Evolutionary conservation across 2,797 vertebrate genomes (phyloP), one percentile per base, ranked within the genome.

Genomic region (Dendrocincla fuliginosa): DNA sequence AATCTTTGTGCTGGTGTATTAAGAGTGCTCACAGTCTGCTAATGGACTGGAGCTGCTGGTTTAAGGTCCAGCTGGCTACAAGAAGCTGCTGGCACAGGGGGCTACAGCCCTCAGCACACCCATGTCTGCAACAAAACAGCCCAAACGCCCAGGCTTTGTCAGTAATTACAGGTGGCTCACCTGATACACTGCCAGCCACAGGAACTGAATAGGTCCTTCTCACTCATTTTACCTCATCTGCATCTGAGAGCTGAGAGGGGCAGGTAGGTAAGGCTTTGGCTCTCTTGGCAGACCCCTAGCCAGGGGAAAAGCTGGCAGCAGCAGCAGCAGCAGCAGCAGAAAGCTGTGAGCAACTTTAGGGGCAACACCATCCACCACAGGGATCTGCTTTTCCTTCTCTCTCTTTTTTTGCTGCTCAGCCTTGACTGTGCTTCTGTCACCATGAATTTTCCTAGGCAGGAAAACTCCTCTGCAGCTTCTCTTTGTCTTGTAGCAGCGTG

Each of bases 231-330:
- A n/a, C 49, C 7, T 74, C 53, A 59, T 18, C 35, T 11, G 2
- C 32, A 39, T 32, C 56, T n/a, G 25, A 23, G n/a, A 41, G 28
- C 7, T 9, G 16, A 70, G 22, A 87, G 30, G 0, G 0, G 9
- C 32, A 44, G 17, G 30, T 6, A 20, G 15, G 64, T 23, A 30
- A 80, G 11, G 27, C 4, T 68, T 69, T 65, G 59, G 32, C 50
- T 81, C 19, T 75, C 23, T 47, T 69, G 39, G 41, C 35, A 55
- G 47, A 63, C 5, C 30, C 15, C 5, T 16, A n/a, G 10, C 22
- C 41, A 6, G 20, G 35, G 23, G 19, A 24, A 53, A 30, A 93
- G 25, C 10, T 2, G 1, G 30, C n/a, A 47, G 41, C 44, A 52
- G 20, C 35, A 22, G 13, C 3, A n/a, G 30, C n/a, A 47, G 41